phyloP scores from a whole-genome alignment of 2,888 invertebrate genomes.

The Torymus texanus region DNA sequence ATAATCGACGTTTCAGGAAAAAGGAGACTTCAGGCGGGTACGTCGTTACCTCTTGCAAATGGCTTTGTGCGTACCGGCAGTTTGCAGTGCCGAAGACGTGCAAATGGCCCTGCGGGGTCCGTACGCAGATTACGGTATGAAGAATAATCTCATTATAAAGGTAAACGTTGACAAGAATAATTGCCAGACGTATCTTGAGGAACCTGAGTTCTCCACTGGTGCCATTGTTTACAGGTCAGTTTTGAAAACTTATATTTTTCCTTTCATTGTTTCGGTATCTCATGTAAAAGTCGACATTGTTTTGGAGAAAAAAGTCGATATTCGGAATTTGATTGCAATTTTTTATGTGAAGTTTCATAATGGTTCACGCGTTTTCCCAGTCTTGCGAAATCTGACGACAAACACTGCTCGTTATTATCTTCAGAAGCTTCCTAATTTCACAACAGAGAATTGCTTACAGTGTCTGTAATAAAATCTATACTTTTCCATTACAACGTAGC shows the following conservation, averaged over 20 bases:
- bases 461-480: too few relatives aligned
- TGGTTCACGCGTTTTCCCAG: too few relatives aligned
- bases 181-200: slow-evolving; percentile 62
- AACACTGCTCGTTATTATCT: too few relatives aligned
- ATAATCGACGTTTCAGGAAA: slow-evolving; percentile 62
- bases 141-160: slow-evolving; percentile 59
- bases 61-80: slow-evolving; percentile 81
- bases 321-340: not conserved
- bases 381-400: too few relatives aligned
- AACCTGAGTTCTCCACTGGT: slow-evolving; percentile 55
- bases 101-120: slow-evolving; percentile 76
- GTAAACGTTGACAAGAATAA: slow-evolving; percentile 59
- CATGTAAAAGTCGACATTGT: not conserved
- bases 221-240: slow-evolving; percentile 62
- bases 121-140: slow-evolving; percentile 71
- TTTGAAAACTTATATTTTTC: not conserved
- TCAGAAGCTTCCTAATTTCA: too few relatives aligned
- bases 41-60: slow-evolving; percentile 62
- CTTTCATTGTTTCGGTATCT: not conserved
- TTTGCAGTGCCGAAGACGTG: slow-evolving; percentile 78
- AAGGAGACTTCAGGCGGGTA: slow-evolving; percentile 63
- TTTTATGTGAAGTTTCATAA: too few relatives aligned
- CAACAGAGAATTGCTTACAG: too few relatives aligned
- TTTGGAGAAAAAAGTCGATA: not conserved
- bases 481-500: too few relatives aligned